Base-by-base conservation (phyloP, 2,113 vertebrate genomes). In the Pomatostomus ruficeps region DNA sequence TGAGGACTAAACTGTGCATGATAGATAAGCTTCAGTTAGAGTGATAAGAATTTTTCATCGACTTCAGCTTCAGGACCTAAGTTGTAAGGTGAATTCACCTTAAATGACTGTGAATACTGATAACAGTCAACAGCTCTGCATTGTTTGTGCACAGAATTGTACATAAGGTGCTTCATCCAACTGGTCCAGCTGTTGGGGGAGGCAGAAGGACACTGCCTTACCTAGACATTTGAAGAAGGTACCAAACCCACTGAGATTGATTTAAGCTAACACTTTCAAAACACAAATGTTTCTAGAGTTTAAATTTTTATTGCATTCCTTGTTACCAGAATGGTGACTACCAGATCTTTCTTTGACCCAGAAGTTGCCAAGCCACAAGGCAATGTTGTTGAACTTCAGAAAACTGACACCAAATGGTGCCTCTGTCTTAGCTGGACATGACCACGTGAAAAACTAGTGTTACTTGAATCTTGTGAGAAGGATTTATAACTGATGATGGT, bases 371-470 rank as follows among this genome's bases (percentile, higher is more conserved):
- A 7, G 2, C 9, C 20, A 59, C 38, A 25, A 42, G 22, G 17
- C 22, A 80, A 55, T 1, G 1, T 21, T 36, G 25, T 14, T 49
- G 35, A 81, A 84, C 22, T 71, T 70, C 33, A 71, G 71, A 80
- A 91, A 85, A 58, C n/a, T 42, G 21, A 46, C 14, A 70, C 3
- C 18, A 46, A 66, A 36, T 17, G 23, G 7, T 72, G 19, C 8
- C 9, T 74, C 36, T 82, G 21, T 75, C n/a, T 93, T 45, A 68
- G 36, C 58, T 74, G 43, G 26, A 65, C 22, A 42, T n/a, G 33
- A 16, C 22, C 7, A 2, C 0, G 0, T 23, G 15, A 59, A 88
- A 38, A 66, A 66, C 2, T 18, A 76, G 29, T n/a, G 23, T 51
- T 74, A 77, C 45, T 6, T 63, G 55, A 77, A 74, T 86, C 20